Percentiles rank a stretch among this genome's conserved stretches.
phyloP scores from a whole-genome alignment of 2,113 vertebrate species.

The Tupaia chinensis region DNA sequence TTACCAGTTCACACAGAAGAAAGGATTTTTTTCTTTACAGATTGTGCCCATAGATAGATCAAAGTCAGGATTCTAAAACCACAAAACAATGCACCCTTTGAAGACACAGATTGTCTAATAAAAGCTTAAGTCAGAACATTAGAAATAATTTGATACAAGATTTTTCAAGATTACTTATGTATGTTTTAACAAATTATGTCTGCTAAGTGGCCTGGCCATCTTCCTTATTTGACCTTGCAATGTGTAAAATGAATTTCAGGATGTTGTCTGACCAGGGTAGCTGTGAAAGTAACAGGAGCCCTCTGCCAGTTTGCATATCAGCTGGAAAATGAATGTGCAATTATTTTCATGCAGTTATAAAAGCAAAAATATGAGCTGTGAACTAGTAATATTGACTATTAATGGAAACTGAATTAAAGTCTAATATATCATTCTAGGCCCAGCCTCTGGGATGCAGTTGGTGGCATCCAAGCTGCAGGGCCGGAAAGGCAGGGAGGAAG shows the following conservation, averaged over 20 bases:
- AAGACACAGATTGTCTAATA: not conserved
- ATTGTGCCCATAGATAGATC: not conserved
- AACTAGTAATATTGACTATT: conserved; percentile 34
- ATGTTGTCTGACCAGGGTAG: accelerated
- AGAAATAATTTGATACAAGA: not conserved
- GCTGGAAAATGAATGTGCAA: not conserved
- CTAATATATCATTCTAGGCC: not conserved
- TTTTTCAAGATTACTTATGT: not conserved
- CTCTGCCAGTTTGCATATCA: not conserved
- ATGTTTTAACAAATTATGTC: not conserved
- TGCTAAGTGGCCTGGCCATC: not conserved
- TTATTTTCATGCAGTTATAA: conserved; percentile 22
- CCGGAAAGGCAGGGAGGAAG: no score
- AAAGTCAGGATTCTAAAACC: conserved; percentile 18
- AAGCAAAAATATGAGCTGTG: conserved; percentile 8
- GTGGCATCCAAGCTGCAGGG: no score
- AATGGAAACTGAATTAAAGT: conserved; percentile 21
- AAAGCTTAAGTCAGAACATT: not conserved
- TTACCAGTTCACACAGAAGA: not conserved
- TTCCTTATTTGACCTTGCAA: not conserved
- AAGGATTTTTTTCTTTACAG: not conserved
- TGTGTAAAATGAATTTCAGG: not conserved
- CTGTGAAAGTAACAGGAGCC: not conserved
- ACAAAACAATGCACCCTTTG: not conserved
- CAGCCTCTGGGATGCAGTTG: no score